Conservation (phyloP, 2,797 vertebrate genomes). For the Falco concolor region DNA sequence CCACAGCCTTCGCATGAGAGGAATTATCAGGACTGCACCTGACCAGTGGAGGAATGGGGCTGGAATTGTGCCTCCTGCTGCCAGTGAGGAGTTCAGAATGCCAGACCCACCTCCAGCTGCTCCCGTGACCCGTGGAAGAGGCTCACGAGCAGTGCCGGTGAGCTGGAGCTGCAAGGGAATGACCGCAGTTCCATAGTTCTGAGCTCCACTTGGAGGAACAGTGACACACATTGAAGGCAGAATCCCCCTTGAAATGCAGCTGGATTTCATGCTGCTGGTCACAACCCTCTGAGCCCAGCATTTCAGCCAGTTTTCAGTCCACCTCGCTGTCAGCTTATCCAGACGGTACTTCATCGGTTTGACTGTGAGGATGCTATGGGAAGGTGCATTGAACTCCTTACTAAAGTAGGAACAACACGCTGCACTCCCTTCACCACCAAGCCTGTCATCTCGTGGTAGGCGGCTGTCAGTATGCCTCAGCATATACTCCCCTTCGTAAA, state of each 20-base stretch:
- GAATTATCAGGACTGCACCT: fast-evolving
- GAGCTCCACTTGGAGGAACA: neutral
- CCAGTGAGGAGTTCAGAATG: neutral
- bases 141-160: neutral
- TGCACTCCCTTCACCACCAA: neutral
- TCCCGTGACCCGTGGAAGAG: neutral
- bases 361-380: neutral
- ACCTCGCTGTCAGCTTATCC: neutral
- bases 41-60: neutral
- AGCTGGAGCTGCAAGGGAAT: neutral
- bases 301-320: neutral
- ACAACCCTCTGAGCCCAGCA: neutral
- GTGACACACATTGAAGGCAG: fast-evolving
- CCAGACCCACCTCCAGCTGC: neutral
- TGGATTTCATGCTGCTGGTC: neutral
- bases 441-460: neutral
- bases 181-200: fast-evolving
- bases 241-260: neutral
- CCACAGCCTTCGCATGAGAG: neutral
- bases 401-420: neutral
- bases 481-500: neutral
- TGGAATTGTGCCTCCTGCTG: neutral
- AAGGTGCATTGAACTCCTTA: neutral
- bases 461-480: neutral
- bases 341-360: neutral